Percentiles rank a stretch among this genome's conserved stretches.
Conservation (phyloP, 2,888 invertebrate genomes). For the Byasa hedistus region DNA sequence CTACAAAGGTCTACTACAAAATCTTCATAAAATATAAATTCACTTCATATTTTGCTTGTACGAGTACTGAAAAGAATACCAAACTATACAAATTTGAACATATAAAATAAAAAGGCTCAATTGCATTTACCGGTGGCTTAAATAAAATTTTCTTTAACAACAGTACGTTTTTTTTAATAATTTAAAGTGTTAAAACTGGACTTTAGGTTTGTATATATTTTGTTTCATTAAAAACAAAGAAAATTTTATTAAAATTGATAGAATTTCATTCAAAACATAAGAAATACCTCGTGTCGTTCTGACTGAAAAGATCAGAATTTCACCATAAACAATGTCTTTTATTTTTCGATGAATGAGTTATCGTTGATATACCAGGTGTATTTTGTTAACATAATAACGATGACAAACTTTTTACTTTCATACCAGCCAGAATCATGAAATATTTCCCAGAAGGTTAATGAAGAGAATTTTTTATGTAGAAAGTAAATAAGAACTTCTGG, state of each 20-base stretch:
- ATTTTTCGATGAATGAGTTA: background rate
- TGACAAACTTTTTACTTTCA: no score
- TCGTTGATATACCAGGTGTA: background rate
- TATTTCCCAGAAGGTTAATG: no score
- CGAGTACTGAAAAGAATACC: slow-evolving; percentile 39
- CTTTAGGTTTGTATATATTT: background rate
- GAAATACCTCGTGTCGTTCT: slow-evolving; percentile 48
- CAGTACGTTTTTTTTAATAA: background rate
- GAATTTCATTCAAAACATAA: slow-evolving; percentile 44
- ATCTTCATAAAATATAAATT: slow-evolving; percentile 49
- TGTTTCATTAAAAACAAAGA: background rate
- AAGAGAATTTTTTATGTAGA: no score
- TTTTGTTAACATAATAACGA: background rate
- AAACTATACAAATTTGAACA: slow-evolving; percentile 28
- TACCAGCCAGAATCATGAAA: no score
- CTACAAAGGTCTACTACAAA: slow-evolving; percentile 45
- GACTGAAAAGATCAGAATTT: slow-evolving; percentile 35
- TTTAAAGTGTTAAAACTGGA: background rate
- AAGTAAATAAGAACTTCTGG: no score
- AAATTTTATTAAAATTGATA: slow-evolving; percentile 10
- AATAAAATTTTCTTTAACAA: slow-evolving; percentile 16
- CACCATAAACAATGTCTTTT: slow-evolving; percentile 30
- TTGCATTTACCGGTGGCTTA: slow-evolving; percentile 33
- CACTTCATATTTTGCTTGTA: slow-evolving; percentile 42
- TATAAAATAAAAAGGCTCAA: slow-evolving; percentile 33